A percentile compares a stretch with the other conserved stretches of the same genome.
These are phyloP conservation scores for Oenanthe melanoleuca DNA, from an alignment of 2,113 vertebrate species.

Conservation along the genomic window DNA sequence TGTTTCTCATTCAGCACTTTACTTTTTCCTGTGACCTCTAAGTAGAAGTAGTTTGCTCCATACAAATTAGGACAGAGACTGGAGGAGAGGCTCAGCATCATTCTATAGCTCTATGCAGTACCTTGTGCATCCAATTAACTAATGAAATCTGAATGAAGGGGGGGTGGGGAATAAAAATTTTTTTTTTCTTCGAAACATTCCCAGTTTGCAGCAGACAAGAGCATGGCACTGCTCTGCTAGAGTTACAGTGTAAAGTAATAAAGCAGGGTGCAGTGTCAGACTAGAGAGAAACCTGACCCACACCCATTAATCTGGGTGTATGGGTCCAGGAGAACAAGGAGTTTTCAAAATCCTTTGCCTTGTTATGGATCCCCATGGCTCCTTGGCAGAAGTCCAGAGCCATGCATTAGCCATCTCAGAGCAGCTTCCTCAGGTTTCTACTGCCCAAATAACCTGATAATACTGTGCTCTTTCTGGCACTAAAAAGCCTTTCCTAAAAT, in stretches of 20 bases:
- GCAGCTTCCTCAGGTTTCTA: neutral
- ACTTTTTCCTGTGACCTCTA: neutral
- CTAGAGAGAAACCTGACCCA: neutral
- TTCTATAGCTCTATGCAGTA: neutral
- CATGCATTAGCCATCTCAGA: neutral
- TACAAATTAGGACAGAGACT: neutral
- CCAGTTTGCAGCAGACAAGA: neutral
- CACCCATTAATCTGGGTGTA: neutral
- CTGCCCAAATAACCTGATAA: neutral
- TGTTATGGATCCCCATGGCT: neutral
- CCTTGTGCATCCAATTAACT: neutral
- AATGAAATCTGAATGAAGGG: neutral
- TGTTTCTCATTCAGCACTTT: neutral
- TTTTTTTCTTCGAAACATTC: neutral
- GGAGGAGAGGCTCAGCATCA: neutral
- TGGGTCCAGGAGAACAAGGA: neutral
- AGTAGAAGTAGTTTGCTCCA: neutral
- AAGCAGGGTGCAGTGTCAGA: neutral
- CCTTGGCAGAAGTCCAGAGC: neutral
- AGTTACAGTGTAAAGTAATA: neutral
- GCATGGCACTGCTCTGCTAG: neutral
- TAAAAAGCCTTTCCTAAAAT: neutral
- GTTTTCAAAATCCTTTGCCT: neutral
- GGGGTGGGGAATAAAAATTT: rapidly evolving
- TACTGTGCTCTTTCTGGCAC: neutral